A percentile compares a stretch with the other conserved stretches of the same genome.
phyloP scores from a whole-genome alignment of 1,140 invertebrate genomes.

The Mercenaria mercenaria region DNA sequence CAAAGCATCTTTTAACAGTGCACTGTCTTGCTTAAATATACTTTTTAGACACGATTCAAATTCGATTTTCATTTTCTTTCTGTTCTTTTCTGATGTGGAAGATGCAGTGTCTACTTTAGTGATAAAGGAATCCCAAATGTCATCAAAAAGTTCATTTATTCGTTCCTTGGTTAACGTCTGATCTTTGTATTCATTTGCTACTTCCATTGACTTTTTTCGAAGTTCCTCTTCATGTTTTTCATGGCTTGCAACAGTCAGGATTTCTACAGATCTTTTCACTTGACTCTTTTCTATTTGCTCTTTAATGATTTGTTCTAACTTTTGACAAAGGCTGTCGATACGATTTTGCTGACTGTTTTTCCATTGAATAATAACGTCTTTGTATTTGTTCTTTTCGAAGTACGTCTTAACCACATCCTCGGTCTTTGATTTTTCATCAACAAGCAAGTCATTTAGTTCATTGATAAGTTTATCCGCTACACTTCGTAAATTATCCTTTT shows the following conservation, averaged over 20 bases:
- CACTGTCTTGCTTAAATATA: not conserved
- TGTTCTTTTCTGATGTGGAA: not conserved
- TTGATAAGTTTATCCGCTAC: not conserved
- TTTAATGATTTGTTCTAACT: not conserved
- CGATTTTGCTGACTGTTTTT: not conserved
- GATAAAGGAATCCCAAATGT: not conserved
- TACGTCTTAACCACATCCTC: not conserved
- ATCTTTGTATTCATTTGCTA: not conserved
- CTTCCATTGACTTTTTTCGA: not conserved
- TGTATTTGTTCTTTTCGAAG: not conserved
- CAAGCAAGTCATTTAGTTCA: not conserved
- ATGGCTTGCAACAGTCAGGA: not conserved
- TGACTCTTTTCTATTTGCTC: not conserved
- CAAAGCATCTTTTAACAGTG: not conserved
- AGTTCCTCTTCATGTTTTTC: not conserved
- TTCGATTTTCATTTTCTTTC: not conserved
- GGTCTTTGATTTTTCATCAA: not conserved
- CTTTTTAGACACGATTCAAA: not conserved
- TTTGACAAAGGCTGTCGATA: not conserved
- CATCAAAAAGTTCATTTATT: not conserved
- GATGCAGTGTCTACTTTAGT: not conserved
- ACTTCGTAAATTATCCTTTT: not conserved
- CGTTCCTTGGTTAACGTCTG: not conserved
- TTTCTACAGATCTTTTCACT: not conserved
- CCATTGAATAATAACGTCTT: slow-evolving; percentile 8